These are phyloP conservation scores for Matsumyia berberina DNA, from an alignment of 2,888 invertebrate species.

Conservation along the genomic window DNA sequence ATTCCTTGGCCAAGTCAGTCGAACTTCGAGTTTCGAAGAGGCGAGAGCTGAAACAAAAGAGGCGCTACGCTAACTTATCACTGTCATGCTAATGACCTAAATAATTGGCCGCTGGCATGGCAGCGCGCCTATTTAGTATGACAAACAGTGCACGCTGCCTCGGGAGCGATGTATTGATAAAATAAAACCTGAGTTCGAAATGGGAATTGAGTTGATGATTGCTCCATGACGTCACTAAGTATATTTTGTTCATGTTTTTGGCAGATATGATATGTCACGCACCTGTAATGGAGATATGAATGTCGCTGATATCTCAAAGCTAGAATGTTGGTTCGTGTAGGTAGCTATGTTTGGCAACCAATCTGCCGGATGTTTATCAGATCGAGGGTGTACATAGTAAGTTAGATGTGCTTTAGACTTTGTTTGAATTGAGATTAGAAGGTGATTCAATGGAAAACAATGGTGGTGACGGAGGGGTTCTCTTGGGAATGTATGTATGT, in stretches of 20 bases:
- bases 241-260: slow-evolving; percentile 5
- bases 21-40: slow-evolving; percentile 27
- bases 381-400: background rate
- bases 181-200: background rate
- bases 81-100: slow-evolving; percentile 48
- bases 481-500: too few relatives aligned
- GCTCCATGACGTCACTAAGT: slow-evolving; percentile 21
- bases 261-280: slow-evolving; percentile 32
- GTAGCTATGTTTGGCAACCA: background rate
- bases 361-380: background rate
- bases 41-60: background rate
- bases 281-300: background rate
- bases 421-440: background rate
- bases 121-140: slow-evolving; percentile 23
- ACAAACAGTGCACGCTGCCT: slow-evolving; percentile 35
- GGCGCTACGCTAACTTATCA: slow-evolving; percentile 15
- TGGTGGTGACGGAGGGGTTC: too few relatives aligned
- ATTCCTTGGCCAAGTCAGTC: background rate
- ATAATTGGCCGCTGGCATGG: slow-evolving; percentile 46
- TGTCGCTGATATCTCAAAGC: background rate
- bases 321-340: background rate
- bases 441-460: background rate
- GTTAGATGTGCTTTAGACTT: background rate
- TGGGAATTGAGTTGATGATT: slow-evolving; percentile 31
- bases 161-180: slow-evolving; percentile 7